These are phyloP conservation scores for Caranx melampygus DNA, from an alignment of 2,113 vertebrate species.

Conservation along the genomic window DNA sequence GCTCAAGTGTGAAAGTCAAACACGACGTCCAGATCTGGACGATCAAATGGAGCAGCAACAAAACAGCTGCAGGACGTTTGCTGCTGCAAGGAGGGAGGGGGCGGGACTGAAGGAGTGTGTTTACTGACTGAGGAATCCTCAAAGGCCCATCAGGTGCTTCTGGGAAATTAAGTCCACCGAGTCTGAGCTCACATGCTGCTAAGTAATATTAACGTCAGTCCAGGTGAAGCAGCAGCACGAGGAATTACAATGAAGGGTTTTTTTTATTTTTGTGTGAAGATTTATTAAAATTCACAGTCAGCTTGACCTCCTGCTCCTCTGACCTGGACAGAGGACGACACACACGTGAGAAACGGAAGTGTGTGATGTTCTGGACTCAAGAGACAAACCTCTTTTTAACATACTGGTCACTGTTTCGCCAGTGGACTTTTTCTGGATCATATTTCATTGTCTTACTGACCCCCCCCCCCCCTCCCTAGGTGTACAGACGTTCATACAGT, in stretches of 20 bases:
- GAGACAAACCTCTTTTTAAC: no score
- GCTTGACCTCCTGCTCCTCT: no score
- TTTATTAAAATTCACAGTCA: no score
- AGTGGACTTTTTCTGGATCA: no score
- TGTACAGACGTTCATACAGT: no score
- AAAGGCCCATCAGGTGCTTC: slow-evolving; percentile 50
- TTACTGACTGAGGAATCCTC: slow-evolving; percentile 32
- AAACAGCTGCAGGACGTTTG: slow-evolving; percentile 15
- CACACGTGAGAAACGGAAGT: no score
- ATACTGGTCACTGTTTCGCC: no score
- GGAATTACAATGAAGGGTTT: slow-evolving; percentile 1
- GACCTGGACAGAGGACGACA: no score
- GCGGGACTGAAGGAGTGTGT: neutral
- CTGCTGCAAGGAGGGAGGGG: neutral
- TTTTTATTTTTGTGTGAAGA: no score
- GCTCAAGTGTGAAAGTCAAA: slow-evolving; percentile 59
- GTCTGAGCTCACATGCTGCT: slow-evolving; percentile 22
- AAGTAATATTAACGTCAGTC: neutral
- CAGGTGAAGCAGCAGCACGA: neutral
- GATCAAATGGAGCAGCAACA: slow-evolving; percentile 28
- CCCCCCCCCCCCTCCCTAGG: no score
- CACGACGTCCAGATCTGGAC: slow-evolving; percentile 3
- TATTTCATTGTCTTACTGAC: no score
- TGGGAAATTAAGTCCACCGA: slow-evolving; percentile 23
- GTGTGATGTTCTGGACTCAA: no score